A percentile compares a stretch with the other conserved stretches of the same genome.
Evolutionary conservation across 1,140 invertebrate species (phyloP).

Genomic region (Diorhabda sublineata): DNA sequence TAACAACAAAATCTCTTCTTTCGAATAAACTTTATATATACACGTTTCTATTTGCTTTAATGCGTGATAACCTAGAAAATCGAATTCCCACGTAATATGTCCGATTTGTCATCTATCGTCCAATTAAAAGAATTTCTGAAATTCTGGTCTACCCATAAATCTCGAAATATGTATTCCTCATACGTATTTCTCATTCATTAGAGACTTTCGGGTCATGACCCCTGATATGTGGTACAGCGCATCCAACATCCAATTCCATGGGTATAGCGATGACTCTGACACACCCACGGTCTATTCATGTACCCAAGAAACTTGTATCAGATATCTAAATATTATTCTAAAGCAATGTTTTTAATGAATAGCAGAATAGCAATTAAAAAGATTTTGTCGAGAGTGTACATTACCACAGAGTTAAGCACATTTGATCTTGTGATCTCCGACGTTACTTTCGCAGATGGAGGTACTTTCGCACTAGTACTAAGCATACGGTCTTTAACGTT

Average conservation of each 20-base stretch:
- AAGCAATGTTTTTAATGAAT: conserved; percentile 1
- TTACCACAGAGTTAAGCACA: not conserved
- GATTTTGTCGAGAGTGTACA: conserved; percentile 1
- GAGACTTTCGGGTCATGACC: conserved; percentile 8
- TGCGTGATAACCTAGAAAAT: not conserved
- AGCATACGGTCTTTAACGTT: too few relatives aligned
- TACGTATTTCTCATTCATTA: not conserved
- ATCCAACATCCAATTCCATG: conserved; percentile 1
- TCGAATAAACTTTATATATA: too few relatives aligned
- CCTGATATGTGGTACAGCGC: conserved; percentile 6
- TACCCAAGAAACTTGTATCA: conserved; percentile 2
- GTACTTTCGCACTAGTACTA: not conserved
- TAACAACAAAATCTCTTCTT: too few relatives aligned
- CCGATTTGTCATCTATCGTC: not conserved
- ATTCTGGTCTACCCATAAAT: not conserved
- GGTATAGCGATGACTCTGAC: not conserved
- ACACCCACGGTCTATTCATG: not conserved
- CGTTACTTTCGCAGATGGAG: not conserved
- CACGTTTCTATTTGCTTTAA: too few relatives aligned
- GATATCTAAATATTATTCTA: conserved; percentile 1
- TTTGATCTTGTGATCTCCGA: not conserved
- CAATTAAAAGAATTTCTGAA: conserved; percentile 9
- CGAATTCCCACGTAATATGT: conserved; percentile 1
- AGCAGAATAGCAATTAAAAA: conserved; percentile 2
- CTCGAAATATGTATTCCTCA: conserved; percentile 1